A percentile compares a stretch with the other conserved stretches of the same genome.
These are phyloP conservation scores for Phyllotis vaccarum DNA, from an alignment of 2,797 vertebrate genomes.

Conservation along the genomic window DNA sequence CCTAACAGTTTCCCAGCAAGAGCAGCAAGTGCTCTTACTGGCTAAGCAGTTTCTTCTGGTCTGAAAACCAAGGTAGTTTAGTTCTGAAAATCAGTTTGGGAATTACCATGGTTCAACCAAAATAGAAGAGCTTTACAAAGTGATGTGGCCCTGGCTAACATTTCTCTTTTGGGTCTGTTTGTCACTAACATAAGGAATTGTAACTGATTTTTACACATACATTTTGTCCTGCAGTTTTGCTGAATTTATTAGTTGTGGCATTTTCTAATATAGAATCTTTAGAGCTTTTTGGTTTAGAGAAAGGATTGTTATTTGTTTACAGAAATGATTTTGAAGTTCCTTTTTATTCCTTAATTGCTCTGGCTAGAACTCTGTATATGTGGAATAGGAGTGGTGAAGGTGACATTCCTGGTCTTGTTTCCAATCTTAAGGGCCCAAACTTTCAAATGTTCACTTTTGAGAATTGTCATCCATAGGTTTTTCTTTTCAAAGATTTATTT, in stretches of 20 bases:
- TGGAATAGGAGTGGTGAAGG: background rate
- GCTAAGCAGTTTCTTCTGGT: background rate
- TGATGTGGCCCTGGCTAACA: background rate
- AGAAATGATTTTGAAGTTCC: background rate
- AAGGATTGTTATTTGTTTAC: background rate
- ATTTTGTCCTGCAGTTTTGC: background rate
- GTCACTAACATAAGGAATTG: background rate
- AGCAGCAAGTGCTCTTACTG: background rate
- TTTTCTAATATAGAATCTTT: background rate
- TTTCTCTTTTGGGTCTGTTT: background rate
- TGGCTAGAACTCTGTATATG: background rate
- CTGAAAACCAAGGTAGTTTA: background rate
- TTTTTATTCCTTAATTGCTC: slow-evolving; percentile 2
- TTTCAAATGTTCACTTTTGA: background rate
- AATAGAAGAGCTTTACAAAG: background rate
- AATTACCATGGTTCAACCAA: background rate
- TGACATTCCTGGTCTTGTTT: background rate
- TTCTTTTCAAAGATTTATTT: background rate
- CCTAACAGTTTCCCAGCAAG: background rate
- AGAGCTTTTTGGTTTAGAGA: background rate
- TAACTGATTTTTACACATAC: background rate
- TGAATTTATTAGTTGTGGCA: background rate
- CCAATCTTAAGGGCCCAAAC: background rate
- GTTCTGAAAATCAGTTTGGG: background rate
- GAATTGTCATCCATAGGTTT: background rate